Conservation (phyloP, 2,888 invertebrate genomes). For the Beris chalybata region DNA sequence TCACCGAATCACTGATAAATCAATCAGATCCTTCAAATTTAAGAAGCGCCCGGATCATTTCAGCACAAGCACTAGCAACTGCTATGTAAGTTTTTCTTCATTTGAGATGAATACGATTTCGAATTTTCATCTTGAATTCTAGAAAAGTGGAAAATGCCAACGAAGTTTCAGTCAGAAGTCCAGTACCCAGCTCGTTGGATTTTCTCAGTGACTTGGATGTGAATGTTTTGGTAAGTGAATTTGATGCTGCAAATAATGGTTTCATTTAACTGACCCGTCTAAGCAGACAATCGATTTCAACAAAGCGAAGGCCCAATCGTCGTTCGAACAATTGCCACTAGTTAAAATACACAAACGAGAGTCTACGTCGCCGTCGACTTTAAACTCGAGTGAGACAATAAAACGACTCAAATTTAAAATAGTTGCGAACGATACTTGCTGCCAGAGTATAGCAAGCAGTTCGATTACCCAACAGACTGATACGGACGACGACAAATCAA, state of each 20-base stretch:
- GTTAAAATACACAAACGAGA: slow-evolving; percentile 62
- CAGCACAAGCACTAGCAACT: slow-evolving; percentile 35
- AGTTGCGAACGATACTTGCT: slow-evolving; percentile 49
- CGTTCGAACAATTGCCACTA: slow-evolving; percentile 48
- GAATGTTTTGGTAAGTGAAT: slow-evolving; percentile 44
- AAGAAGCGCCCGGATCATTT: slow-evolving; percentile 34
- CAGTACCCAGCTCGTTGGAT: slow-evolving; percentile 57
- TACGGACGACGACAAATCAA: slow-evolving; percentile 42
- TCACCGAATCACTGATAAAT: background rate
- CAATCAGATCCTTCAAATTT: slow-evolving; percentile 9
- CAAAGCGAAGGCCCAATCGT: slow-evolving; percentile 37
- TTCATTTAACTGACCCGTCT: background rate
- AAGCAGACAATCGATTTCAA: slow-evolving; percentile 54
- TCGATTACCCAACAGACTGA: slow-evolving; percentile 17
- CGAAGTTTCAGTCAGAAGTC: slow-evolving; percentile 52
- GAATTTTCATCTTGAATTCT: slow-evolving; percentile 45
- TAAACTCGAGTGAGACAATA: background rate
- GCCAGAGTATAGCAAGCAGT: too few relatives aligned
- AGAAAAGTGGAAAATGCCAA: slow-evolving; percentile 54
- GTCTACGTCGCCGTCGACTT: slow-evolving; percentile 48
- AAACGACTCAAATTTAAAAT: slow-evolving; percentile 59
- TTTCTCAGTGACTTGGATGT: slow-evolving; percentile 61
- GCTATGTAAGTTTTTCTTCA: slow-evolving; percentile 37
- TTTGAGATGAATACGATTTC: slow-evolving; percentile 53
- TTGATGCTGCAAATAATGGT: background rate